A percentile compares a stretch with the other conserved stretches of the same genome.
These are phyloP conservation scores for Myodes glareolus DNA, from an alignment of 2,113 vertebrate genomes.

Conservation along the genomic window DNA sequence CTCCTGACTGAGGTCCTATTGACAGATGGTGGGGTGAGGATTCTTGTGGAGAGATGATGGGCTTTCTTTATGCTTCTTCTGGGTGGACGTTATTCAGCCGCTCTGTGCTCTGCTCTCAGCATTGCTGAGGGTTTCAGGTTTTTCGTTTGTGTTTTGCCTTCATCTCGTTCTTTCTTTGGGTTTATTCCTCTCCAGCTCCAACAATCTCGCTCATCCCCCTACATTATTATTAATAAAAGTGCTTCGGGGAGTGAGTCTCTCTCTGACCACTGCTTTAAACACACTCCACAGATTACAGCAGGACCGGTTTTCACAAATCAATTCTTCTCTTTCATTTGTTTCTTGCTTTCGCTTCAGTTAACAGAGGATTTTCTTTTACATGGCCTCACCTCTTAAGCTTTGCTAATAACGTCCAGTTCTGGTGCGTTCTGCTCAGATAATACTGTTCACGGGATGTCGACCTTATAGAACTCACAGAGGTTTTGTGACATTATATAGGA, in stretches of 20 bases:
- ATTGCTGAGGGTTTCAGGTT: not conserved
- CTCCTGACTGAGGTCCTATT: not conserved
- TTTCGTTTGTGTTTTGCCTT: not conserved
- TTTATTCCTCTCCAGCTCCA: not conserved
- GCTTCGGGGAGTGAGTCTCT: not conserved
- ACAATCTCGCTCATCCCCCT: not conserved
- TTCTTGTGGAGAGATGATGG: too few relatives aligned
- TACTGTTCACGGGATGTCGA: not conserved
- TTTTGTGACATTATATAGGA: not conserved
- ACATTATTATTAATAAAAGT: not conserved
- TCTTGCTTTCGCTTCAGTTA: not conserved
- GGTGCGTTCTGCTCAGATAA: not conserved
- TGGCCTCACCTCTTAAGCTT: not conserved
- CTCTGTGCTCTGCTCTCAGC: not conserved
- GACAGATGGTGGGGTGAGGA: too few relatives aligned
- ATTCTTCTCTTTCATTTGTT: conserved; percentile 8
- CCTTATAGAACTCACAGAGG: not conserved
- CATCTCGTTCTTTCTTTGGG: not conserved
- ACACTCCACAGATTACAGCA: not conserved
- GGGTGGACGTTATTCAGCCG: not conserved
- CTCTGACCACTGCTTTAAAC: not conserved
- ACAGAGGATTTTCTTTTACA: not conserved
- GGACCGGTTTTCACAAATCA: not conserved
- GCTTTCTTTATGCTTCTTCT: not conserved
- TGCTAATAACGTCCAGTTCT: not conserved